Evolutionary conservation across 2,888 invertebrate genomes (phyloP).

Genomic region (Tubulanus polymorphus): DNA sequence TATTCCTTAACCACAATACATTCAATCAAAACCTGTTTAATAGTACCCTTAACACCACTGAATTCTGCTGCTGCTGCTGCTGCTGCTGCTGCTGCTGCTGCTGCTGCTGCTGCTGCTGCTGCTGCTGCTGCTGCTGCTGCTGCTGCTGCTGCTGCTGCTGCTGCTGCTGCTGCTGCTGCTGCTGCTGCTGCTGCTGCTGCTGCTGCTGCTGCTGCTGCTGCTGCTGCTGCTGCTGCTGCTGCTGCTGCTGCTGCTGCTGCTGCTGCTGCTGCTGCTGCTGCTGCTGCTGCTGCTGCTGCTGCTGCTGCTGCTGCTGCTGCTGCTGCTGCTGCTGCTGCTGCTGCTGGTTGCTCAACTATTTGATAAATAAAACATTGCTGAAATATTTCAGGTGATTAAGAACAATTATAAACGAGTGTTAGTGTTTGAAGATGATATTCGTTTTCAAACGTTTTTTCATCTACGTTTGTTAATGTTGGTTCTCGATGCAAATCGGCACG

Average conservation of each 20-base stretch:
- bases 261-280: conserved; percentile 4
- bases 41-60: too few relatives aligned
- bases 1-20: too few relatives aligned
- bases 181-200: conserved; percentile 3
- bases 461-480: conserved; percentile 62
- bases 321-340: conserved; percentile 33
- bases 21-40: too few relatives aligned
- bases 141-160: conserved; percentile 2
- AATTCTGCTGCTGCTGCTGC: too few relatives aligned
- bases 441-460: conserved; percentile 81
- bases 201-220: conserved; percentile 1
- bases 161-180: conserved; percentile 2
- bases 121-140: too few relatives aligned
- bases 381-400: conserved; percentile 42
- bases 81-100: too few relatives aligned
- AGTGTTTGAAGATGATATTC: conserved; percentile 90
- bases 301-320: conserved; percentile 29
- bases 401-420: conserved; percentile 59
- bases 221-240: conserved; percentile 4
- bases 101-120: too few relatives aligned
- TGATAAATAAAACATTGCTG: too few relatives aligned
- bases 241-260: neutral
- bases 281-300: conserved; percentile 25
- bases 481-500: conserved; percentile 61
- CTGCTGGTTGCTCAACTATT: conserved; percentile 25